Conservation (phyloP, 2,888 invertebrate species). For the Drosophila colorata region DNA sequence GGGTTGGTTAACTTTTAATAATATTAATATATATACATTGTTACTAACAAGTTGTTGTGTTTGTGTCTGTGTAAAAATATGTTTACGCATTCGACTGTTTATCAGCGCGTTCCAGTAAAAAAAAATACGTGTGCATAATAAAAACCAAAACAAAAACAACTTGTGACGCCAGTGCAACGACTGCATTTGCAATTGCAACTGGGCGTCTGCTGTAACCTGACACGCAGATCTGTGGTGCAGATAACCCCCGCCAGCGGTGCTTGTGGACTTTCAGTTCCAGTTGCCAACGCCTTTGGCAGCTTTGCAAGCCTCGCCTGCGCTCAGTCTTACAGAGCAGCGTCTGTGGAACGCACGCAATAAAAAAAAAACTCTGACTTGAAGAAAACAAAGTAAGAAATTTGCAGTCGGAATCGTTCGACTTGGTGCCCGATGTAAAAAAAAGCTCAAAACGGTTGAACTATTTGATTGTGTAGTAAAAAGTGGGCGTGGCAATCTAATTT, state of each 20-base stretch:
- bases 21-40: neutral
- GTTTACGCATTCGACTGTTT: conserved; percentile 55
- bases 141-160: conserved; percentile 50
- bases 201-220: conserved; percentile 54
- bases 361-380: conserved; percentile 3
- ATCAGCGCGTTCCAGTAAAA: conserved; percentile 34
- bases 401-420: neutral
- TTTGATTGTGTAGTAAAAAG: neutral
- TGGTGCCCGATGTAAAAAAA: neutral
- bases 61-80: conserved; percentile 49
- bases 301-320: conserved; percentile 1
- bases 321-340: conserved; percentile 37
- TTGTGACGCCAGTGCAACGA: conserved; percentile 66
- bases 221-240: conserved; percentile 48
- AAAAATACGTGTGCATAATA: conserved; percentile 17
- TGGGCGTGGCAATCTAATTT: neutral
- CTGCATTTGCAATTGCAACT: conserved; percentile 42
- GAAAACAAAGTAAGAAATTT: conserved; percentile 2
- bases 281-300: conserved; percentile 54
- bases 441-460: neutral
- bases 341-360: conserved; percentile 32
- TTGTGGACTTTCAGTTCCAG: conserved; percentile 32
- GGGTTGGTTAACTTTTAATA: conserved; percentile 53
- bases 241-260: conserved; percentile 62
- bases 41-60: conserved; percentile 6